Evolutionary conservation across 2,888 invertebrate species (phyloP).

Genomic region (Aphodius granarius): DNA sequence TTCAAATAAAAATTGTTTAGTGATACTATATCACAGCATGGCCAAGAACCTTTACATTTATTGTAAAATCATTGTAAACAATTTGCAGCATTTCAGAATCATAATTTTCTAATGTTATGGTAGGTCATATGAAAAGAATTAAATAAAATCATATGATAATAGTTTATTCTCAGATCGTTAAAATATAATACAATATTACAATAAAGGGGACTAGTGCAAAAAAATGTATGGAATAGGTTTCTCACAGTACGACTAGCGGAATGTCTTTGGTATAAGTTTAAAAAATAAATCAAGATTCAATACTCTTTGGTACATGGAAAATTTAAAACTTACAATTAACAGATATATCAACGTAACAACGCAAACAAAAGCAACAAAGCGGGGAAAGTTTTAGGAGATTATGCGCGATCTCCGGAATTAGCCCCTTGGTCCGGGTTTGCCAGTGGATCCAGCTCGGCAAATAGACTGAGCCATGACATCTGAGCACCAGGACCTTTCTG

Average conservation of each 20-base stretch:
- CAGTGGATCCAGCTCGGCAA: slow-evolving; percentile 91
- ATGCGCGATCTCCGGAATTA: slow-evolving; percentile 30
- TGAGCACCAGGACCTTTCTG: slow-evolving; percentile 45
- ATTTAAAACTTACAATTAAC: background rate
- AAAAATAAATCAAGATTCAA: background rate
- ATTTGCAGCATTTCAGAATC: too few relatives aligned
- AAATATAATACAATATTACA: slow-evolving; percentile 17
- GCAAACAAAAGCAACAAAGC: background rate
- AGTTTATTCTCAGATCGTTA: slow-evolving; percentile 14
- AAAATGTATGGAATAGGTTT: slow-evolving; percentile 7
- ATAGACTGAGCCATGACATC: slow-evolving; percentile 80
- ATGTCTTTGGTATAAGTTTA: slow-evolving; percentile 22
- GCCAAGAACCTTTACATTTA: too few relatives aligned
- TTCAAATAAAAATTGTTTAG: too few relatives aligned
- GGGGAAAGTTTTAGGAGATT: slow-evolving; percentile 16
- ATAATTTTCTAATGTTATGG: too few relatives aligned
- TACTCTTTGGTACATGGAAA: slow-evolving; percentile 23
- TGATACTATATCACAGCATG: too few relatives aligned
- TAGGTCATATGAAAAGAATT: too few relatives aligned
- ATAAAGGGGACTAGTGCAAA: slow-evolving; percentile 22
- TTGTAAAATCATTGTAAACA: too few relatives aligned
- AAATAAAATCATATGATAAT: background rate
- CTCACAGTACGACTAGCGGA: slow-evolving; percentile 19
- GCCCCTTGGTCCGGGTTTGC: slow-evolving; percentile 75
- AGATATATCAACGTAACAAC: background rate